These are phyloP conservation scores for Taxidea taxus DNA, from an alignment of 2,113 vertebrate species.

Conservation along the genomic window DNA sequence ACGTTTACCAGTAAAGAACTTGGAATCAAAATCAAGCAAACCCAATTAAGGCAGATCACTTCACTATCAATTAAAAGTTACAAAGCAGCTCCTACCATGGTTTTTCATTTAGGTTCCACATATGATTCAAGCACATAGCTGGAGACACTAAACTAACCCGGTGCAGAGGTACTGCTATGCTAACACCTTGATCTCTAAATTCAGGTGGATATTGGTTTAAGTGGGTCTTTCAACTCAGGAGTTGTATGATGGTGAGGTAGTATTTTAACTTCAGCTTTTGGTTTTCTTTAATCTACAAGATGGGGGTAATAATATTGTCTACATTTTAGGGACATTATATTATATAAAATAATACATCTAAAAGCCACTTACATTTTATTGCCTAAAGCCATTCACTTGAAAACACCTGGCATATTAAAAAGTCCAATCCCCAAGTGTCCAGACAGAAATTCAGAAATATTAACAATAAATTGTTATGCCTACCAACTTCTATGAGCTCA, in stretches of 20 bases:
- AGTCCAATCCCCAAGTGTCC: not conserved
- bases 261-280: not conserved
- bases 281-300: not conserved
- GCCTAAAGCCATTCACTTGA: not conserved
- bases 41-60: not conserved
- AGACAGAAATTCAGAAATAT: not conserved
- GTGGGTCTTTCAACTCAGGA: not conserved
- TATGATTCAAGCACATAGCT: not conserved
- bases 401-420: not conserved
- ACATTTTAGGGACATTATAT: not conserved
- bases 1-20: not conserved
- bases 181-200: not conserved
- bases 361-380: not conserved
- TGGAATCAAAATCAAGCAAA: not conserved
- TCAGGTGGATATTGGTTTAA: not conserved
- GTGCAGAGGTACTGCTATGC: not conserved
- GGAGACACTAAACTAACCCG: not conserved
- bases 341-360: not conserved
- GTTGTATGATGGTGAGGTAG: not conserved
- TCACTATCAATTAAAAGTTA: not conserved
- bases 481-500: not conserved
- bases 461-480: not conserved
- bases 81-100: not conserved
- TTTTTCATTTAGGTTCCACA: not conserved
- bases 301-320: not conserved